A percentile compares a stretch with the other conserved stretches of the same genome.
Evolutionary conservation across 2,888 invertebrate species (phyloP).

Genomic region (Phlogophora meticulosa): DNA sequence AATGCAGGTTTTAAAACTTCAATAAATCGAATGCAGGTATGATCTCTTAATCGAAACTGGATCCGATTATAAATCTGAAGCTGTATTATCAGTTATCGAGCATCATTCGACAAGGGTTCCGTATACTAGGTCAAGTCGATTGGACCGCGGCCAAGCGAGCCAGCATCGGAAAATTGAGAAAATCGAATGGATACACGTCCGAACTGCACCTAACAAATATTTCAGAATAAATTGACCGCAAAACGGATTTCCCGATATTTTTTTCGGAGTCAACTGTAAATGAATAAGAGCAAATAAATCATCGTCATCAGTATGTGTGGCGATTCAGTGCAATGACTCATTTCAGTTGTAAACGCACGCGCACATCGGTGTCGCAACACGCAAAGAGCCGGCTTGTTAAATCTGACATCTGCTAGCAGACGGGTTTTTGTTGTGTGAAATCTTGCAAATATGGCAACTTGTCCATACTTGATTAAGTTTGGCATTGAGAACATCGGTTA

Average conservation of each 20-base stretch:
- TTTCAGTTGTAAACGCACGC: slow-evolving; percentile 56
- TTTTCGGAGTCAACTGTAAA: slow-evolving; percentile 39
- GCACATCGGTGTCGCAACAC: slow-evolving; percentile 47
- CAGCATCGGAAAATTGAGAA: slow-evolving; percentile 29
- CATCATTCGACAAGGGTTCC: slow-evolving; percentile 46
- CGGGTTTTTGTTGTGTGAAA: slow-evolving; percentile 51
- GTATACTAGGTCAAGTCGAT: slow-evolving; percentile 59
- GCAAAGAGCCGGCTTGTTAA: slow-evolving; percentile 29
- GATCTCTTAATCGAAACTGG: background rate
- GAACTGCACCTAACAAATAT: slow-evolving; percentile 27
- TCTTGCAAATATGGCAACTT: slow-evolving; percentile 51
- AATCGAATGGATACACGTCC: slow-evolving; percentile 15
- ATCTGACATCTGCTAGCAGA: slow-evolving; percentile 42
- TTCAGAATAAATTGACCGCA: slow-evolving; percentile 39
- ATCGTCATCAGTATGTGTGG: slow-evolving; percentile 45
- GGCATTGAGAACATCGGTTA: slow-evolving; percentile 36
- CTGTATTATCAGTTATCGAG: slow-evolving; percentile 45
- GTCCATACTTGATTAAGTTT: slow-evolving; percentile 31
- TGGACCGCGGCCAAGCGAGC: slow-evolving; percentile 57
- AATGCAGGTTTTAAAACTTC: background rate
- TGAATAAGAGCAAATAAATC: slow-evolving; percentile 57
- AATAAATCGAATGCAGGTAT: background rate
- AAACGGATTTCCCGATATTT: slow-evolving; percentile 23
- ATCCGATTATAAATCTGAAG: slow-evolving; percentile 23
- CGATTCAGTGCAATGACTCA: slow-evolving; percentile 59